Conservation (phyloP, 2,113 vertebrate species). For the Caloenas nicobarica region DNA sequence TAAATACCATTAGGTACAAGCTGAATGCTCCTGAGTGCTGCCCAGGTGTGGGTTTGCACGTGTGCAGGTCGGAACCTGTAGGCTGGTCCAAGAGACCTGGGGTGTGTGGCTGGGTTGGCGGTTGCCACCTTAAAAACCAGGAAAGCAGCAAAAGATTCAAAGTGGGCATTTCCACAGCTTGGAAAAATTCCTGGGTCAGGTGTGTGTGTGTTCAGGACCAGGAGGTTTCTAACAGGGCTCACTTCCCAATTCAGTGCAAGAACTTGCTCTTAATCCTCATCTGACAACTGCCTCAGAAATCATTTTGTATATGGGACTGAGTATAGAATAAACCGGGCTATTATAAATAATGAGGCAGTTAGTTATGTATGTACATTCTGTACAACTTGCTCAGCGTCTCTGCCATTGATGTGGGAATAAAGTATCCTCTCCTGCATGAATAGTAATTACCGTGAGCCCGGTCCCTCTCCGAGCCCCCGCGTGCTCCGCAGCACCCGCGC, state of each 20-base stretch:
- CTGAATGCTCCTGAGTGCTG: not conserved
- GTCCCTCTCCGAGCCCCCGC: not conserved
- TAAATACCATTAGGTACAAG: not conserved
- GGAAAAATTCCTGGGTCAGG: not conserved
- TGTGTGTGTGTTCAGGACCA: not conserved
- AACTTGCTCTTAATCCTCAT: not conserved
- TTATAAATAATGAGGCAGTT: conserved; percentile 37
- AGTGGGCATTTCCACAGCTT: not conserved
- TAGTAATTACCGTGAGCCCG: not conserved
- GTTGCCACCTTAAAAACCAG: not conserved
- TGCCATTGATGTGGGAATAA: not conserved
- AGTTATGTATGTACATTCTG: not conserved
- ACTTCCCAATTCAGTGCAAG: not conserved
- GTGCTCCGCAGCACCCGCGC: not conserved
- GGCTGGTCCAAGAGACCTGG: not conserved
- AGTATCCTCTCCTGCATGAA: not conserved
- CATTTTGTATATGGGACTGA: not conserved
- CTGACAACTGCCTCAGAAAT: not conserved
- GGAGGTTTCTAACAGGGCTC: not conserved
- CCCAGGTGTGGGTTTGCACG: not conserved
- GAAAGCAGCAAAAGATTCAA: not conserved
- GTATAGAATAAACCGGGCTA: not conserved
- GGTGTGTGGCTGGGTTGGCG: not conserved
- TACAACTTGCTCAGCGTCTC: not conserved
- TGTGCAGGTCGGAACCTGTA: not conserved